Evolutionary conservation across 2,888 invertebrate genomes (phyloP).

Genomic region (Ramazzottius varieornatus): DNA sequence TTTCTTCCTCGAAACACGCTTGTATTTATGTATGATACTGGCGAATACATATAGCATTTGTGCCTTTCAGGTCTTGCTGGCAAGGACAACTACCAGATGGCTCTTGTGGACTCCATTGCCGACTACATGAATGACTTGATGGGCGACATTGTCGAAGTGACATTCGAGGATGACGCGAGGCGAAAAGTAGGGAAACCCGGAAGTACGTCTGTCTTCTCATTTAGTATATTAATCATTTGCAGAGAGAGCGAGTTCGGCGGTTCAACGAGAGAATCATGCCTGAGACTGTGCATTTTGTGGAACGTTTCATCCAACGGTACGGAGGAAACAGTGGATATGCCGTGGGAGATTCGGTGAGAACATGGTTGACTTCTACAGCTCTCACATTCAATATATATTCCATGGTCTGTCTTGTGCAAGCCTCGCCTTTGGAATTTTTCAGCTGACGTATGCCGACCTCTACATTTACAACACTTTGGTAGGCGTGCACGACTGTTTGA

Average conservation of each 20-base stretch:
- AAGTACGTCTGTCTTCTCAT: neutral
- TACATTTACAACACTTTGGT: neutral
- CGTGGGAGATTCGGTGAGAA: neutral
- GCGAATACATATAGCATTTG: neutral
- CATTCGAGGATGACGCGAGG: neutral
- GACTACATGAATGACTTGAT: neutral
- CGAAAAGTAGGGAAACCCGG: neutral
- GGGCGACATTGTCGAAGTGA: neutral
- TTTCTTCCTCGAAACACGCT: neutral
- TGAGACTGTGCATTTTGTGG: neutral
- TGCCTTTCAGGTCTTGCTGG: neutral
- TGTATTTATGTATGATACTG: neutral
- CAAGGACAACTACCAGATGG: neutral
- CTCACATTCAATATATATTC: neutral
- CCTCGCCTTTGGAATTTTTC: neutral
- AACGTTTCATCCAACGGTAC: neutral
- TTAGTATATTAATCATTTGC: neutral
- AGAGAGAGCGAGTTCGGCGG: neutral
- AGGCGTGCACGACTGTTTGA: neutral
- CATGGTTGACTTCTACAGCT: neutral
- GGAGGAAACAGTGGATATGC: neutral
- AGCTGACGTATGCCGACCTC: constrained; percentile 1
- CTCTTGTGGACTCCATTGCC: neutral
- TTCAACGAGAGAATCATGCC: neutral
- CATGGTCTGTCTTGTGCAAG: neutral